Base-by-base conservation (phyloP, 2,888 invertebrate genomes). In the Stenodema calcarata region DNA sequence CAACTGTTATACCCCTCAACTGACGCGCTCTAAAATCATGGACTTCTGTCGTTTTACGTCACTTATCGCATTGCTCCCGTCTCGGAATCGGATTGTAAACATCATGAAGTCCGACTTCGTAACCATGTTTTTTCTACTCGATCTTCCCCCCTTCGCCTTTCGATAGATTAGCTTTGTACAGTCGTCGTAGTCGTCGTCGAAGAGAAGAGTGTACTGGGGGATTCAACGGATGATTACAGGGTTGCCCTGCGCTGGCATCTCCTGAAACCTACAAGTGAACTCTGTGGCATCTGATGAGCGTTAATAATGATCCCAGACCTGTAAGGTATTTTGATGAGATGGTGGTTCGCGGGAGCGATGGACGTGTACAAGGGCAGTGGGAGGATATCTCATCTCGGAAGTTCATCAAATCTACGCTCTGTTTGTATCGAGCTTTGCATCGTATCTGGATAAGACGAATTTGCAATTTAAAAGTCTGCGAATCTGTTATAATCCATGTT, bases 241-340 rank as follows among this genome's bases (percentile, higher is more conserved):
- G 35, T 35, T 62, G 47, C 62, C 18, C 18, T 7, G 35, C 35
- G 6, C 62, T 18, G 27, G 27, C 23, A 23, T 23, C 62, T n/a
- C 18, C n/a, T 18, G 23, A 27, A 62, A 62, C 62, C 62, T 23
- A 18, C 62, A 62, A 23, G 11, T 62, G 62, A 62, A 23, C 62
- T 23, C 62, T 62, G 41, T 35, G 73, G 73, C 73, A 30, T 73
- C 73, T 73, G 73, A 73, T 73, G 73, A 73, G 73, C 73, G 73
- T 73, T 73, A 73, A 73, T 73, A 73, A 73, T 35, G 35, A 30
- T 73, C 35, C 35, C 18, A 16, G 73, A 73, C 73, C 73, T 73
- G 35, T 35, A 14, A 73, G 73, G 73, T 73, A 73, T 73, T 73
- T 73, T 35, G 73, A 73, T 73, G 73, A 73, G 30, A 73, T 28